Evolutionary conservation across 1,140 invertebrate genomes (phyloP), one percentile per base, ranked within the genome.

Genomic region (Eriosoma lanigerum): DNA sequence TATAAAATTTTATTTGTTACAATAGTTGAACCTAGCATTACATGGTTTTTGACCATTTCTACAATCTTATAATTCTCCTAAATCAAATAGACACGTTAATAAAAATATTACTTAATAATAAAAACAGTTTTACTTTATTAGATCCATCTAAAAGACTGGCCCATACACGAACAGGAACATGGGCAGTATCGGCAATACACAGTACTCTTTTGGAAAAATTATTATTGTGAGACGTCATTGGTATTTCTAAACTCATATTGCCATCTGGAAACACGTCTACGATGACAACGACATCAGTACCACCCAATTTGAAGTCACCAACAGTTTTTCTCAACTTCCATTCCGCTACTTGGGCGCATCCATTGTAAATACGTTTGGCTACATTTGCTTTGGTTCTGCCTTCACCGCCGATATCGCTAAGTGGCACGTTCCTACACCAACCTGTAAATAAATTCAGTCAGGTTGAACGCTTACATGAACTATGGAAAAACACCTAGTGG

Each of bases 211-310:
- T 84, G 29, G 75, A 82, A 82, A 83, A 84, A 68, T 84, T 84
- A 78, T 84, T 84, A 66, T 84, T 84, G 52, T 84, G 83, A 0
- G 83, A 83, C 6, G 83, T 81, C 15, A 82, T 83, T 2, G 75
- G 75, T 62, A 46, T 38, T 38, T 81, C 56, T 44, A 81, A 54
- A 13, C 83, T 84, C 84, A 85, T 85, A 52, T 82, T 84, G 3
- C 84, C 84, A 75, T 84, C 84, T 10, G 84, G 84, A 66, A 84
- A 85, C 4, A 84, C 82, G 66, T 85, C 84, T 13, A 85, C 83
- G 9, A 85, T 82, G n/a, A 85, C 83, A 5, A 84, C 82, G 56
- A 82, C 76, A 68, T 83, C 82, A 0, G 64, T 24, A n/a, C 82
- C 82, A n/a, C 81, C 82, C 9, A 81, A 44, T 15, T 62, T 82